Evolutionary conservation across 2,113 vertebrate species (phyloP), one percentile per base, ranked within the genome.

Genomic region (Dinomys branickii): DNA sequence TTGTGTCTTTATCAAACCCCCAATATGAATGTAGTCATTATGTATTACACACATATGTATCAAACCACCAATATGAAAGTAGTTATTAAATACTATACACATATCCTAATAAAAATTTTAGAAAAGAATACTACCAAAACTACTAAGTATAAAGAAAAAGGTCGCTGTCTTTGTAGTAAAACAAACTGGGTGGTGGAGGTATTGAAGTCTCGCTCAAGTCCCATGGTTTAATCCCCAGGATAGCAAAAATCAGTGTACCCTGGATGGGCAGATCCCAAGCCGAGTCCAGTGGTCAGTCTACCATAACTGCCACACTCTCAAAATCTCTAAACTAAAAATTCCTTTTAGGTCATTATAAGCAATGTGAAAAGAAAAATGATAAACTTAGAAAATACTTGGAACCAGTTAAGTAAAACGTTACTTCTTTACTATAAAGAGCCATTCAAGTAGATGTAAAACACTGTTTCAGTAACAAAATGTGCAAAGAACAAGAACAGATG

Each of bases 381-480:
- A 56, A 13, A 50, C 47, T 94, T 96, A 41, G 69, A 78, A 85
- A 91, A 71, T 33, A 88, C 38, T 91, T 91, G 59, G 78, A 92
- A 94, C 44, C 24, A 94, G 24, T 35, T 67, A 78, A n/a, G 47
- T 26, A 16, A 30, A 50, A 78, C 12, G 19, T 84, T 94, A 44
- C 61, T 61, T 94, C 54, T 5, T 65, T 75, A 30, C 58, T 69
- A 80, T 33, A 81, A 71, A 61, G 52, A 78, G 10, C 9, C 65
- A 50, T 65, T 84, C 63, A 88, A 44, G 28, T 93, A 44, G 58
- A 80, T 92, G 38, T 38, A 92, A 56, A 82, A 96, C 88, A 92
- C 47, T 77, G 59, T 77, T 33, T 47, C 50, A 44, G 22, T 78
- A 69, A 61, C 44, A 80, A 88, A 88, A 63, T 78, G 13, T 52